phyloP scores from a whole-genome alignment of 2,797 vertebrate species.

The Sarcoramphus papa region DNA sequence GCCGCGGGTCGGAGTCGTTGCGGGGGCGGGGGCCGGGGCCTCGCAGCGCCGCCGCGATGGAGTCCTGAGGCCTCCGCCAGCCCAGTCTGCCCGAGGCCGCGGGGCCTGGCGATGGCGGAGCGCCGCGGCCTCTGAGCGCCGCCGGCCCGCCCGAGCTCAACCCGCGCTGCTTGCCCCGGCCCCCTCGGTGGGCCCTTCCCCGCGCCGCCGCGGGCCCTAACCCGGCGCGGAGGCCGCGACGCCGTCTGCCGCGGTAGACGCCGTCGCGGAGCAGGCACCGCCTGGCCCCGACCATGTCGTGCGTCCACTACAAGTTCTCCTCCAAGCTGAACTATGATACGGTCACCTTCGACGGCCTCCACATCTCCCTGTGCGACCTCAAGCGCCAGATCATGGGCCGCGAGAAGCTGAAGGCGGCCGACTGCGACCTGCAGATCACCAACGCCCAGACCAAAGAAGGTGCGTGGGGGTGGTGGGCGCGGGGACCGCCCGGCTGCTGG shows the following conservation, averaged over 20 bases:
- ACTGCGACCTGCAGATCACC: constrained; percentile 96
- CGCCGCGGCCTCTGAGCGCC: not conserved
- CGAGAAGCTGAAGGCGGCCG: constrained; percentile 90
- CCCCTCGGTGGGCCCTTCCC: not conserved
- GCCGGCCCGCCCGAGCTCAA: not conserved
- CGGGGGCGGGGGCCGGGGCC: not conserved
- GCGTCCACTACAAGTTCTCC: constrained; percentile 97
- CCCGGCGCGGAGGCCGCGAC: not conserved
- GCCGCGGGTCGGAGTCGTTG: not conserved
- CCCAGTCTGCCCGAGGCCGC: not conserved
- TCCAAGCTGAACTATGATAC: constrained; percentile 94
- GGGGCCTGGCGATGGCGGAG: constrained; percentile 32
- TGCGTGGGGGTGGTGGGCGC: constrained; percentile 34
- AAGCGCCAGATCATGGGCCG: constrained; percentile 95
- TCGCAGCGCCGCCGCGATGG: not conserved
- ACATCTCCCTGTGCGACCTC: constrained; percentile 90
- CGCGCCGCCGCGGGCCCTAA: not conserved
- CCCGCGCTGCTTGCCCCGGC: not conserved
- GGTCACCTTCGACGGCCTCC: constrained; percentile 91
- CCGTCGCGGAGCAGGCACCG: not conserved
- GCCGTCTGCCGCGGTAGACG: not conserved
- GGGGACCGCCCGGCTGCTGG: not conserved
- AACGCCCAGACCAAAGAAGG: constrained; percentile 97
- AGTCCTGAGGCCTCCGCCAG: constrained; percentile 12
- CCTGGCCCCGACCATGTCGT: constrained; percentile 81